These are phyloP conservation scores for Gasteruption jaculator DNA, from an alignment of 2,888 invertebrate species.

Conservation along the genomic window DNA sequence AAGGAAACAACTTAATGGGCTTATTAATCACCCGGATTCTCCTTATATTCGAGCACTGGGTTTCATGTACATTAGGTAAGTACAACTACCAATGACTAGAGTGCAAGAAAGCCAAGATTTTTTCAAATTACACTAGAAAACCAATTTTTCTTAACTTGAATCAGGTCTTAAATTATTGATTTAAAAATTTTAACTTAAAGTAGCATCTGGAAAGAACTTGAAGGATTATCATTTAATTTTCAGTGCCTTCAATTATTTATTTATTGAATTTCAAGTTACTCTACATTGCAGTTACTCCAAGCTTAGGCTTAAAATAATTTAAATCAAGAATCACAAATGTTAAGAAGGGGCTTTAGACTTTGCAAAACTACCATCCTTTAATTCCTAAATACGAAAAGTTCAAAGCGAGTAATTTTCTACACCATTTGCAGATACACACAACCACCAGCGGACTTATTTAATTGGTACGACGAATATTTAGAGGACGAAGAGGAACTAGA, in stretches of 20 bases:
- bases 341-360: too few relatives aligned
- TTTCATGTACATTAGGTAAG: constrained; percentile 69
- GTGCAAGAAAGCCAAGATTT: constrained; percentile 3
- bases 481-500: constrained; percentile 97
- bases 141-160: not conserved
- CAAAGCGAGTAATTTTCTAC: constrained; percentile 1
- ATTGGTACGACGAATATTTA: constrained; percentile 95
- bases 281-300: too few relatives aligned
- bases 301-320: too few relatives aligned
- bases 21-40: constrained; percentile 93
- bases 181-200: too few relatives aligned
- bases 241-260: too few relatives aligned
- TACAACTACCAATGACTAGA: constrained; percentile 11
- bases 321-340: too few relatives aligned
- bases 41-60: constrained; percentile 96
- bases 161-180: too few relatives aligned
- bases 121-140: not conserved
- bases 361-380: too few relatives aligned
- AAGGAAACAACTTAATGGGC: constrained; percentile 94
- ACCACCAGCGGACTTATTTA: constrained; percentile 91
- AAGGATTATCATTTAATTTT: too few relatives aligned
- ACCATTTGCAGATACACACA: constrained; percentile 90
- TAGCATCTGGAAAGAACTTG: too few relatives aligned
- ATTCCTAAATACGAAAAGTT: constrained; percentile 1
- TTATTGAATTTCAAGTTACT: too few relatives aligned